Base-by-base conservation (phyloP, 2,113 vertebrate genomes). In the Prionailurus bengalensis region DNA sequence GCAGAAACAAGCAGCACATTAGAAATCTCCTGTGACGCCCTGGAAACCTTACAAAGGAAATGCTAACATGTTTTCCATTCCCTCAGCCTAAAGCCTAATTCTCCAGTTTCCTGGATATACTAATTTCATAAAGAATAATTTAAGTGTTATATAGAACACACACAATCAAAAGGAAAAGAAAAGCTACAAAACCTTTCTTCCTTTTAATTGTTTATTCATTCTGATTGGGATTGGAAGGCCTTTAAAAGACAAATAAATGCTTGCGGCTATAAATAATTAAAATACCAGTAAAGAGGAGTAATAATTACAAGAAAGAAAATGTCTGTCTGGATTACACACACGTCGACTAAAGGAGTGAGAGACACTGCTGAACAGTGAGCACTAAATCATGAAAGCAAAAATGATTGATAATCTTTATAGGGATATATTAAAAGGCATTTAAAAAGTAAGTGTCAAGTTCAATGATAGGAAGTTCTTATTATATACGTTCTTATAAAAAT, bases 251-350 rank as follows among this genome's bases (percentile, higher is more conserved):
- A 98, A 96, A 96, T 97, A 96, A 95, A 96, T 97, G 94, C 97
- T 98, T 97, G 92, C 33, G 29, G 95, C 95, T 97, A 97, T 84
- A 94, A 98, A 98, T 97, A 98, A 98, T 98, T 98, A 92, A 98
- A 98, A 98, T 96, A 95, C 82, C 76, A 98, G 91, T 61, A 96
- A 91, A 97, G 0, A 70, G 87, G 86, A 97, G 70, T 85, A 97
- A 95, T 85, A 97, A 97, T 93, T 97, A 90, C 76, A 96, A 93
- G 90, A 98, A 94, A 98, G 90, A 95, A 98, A 98, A 98, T 88
- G 97, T 98, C 98, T 79, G 42, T 98, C 85, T 88, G 95, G 89
- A 98, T 98, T 98, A 96, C 15, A 96, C 71, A 97, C 51, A 95
- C 95, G 92, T 97, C 93, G 88, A 68, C 95, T 91, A 98, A 96